Evolutionary conservation across 2,113 vertebrate genomes (phyloP), one percentile per base, ranked within the genome.

Genomic region (Piaya cayana): DNA sequence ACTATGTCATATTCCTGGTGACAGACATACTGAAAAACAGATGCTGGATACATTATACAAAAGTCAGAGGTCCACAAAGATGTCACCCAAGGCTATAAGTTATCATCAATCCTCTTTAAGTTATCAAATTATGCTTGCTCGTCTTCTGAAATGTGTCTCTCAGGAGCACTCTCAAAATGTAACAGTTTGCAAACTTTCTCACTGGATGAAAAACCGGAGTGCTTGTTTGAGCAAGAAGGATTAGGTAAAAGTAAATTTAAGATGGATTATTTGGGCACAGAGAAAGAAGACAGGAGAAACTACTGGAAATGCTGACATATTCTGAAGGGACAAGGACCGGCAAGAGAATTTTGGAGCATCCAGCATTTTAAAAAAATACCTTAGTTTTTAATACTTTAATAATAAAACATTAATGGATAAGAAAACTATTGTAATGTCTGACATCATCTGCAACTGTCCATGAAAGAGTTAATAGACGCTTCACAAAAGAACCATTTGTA

Each of bases 141-240:
- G 75, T 1, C 26, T 70, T 30, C 37, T 30, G 45, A 64, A 93
- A 53, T 13, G 26, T 2, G 14, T 22, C 15, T 82, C 5, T 75
- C 2, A 47, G 45, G 5, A 81, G 9, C 22, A n/a, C 18, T 21
- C 0, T 3, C 15, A 6, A 75, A 59, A 80, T 1, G 0, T 7
- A 49, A 15, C 21, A 47, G 30, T 19, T 49, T 53, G 12, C 11
- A 68, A 29, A 43, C 11, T 43, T 84, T 45, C 6, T 47, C 49
- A 19, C 13, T 50, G 16, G 20, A 59, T 58, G 55, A 77, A 86
- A 74, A 82, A 36, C 8, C 7, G 36, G 2, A 50, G 6, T 29
- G 15, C 32, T 91, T 85, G 13, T 50, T 60, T 65, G 43, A 58
- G 49, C 34, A 84, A 62, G 17, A 79, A 76, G 52, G n/a, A 63